Percentiles rank a stretch among this genome's conserved stretches.
phyloP scores from a whole-genome alignment of 2,888 invertebrate species.

The Esperia sulphurella region DNA sequence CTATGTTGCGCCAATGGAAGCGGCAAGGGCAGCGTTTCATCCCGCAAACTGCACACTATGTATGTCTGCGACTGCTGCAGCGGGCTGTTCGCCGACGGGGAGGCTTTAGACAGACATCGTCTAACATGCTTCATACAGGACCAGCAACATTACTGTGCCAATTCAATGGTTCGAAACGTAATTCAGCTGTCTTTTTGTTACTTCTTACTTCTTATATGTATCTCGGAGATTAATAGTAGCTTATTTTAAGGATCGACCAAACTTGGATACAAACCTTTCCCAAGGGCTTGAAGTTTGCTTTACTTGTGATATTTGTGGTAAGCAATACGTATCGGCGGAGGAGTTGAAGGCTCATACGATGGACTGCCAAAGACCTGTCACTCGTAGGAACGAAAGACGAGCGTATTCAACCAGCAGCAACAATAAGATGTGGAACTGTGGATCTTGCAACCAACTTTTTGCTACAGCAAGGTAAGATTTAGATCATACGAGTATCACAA shows the following conservation, averaged over 20 bases:
- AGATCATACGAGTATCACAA: no score
- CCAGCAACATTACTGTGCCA: constrained; percentile 29
- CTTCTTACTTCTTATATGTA: no score
- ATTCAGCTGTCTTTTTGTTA: no score
- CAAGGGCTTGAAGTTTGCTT: constrained; percentile 33
- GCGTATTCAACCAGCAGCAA: constrained; percentile 40
- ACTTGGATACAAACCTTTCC: not conserved
- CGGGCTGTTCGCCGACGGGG: constrained; percentile 60
- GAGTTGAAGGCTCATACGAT: constrained; percentile 40
- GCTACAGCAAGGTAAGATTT: constrained; percentile 64
- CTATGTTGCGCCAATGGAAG: constrained; percentile 52
- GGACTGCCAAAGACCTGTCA: constrained; percentile 30
- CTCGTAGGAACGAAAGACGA: constrained; percentile 30
- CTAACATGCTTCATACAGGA: constrained; percentile 41
- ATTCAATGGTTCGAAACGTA: constrained; percentile 28
- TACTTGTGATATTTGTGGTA: constrained; percentile 43
- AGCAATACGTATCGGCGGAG: constrained; percentile 39
- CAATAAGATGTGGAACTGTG: constrained; percentile 74
- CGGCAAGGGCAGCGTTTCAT: constrained; percentile 44
- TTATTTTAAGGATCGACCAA: not conserved
- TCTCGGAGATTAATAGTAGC: no score
- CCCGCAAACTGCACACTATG: constrained; percentile 56
- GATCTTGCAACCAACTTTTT: constrained; percentile 70
- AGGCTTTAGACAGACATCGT: constrained; percentile 57
- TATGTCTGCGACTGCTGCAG: constrained; percentile 66